These are phyloP conservation scores for Hylia prasina DNA, from an alignment of 2,113 vertebrate genomes.

Conservation along the genomic window DNA sequence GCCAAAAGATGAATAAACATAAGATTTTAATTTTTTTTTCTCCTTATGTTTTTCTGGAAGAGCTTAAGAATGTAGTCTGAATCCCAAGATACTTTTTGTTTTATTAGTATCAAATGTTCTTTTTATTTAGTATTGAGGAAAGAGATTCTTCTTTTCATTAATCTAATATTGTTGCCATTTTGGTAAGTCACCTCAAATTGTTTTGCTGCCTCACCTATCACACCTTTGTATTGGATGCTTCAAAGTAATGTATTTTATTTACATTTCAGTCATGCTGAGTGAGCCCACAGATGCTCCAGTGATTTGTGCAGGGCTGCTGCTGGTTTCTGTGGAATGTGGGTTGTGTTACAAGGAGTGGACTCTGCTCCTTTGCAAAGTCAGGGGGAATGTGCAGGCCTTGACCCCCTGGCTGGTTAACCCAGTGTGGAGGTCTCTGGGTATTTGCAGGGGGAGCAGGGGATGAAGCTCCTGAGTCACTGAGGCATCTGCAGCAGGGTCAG, in stretches of 20 bases:
- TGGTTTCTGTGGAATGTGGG: background rate
- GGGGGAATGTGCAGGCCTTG: background rate
- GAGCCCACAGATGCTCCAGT: background rate
- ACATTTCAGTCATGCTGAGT: background rate
- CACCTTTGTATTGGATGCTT: background rate
- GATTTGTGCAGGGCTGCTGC: background rate
- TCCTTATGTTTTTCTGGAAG: background rate
- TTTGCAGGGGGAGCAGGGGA: background rate
- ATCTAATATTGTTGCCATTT: background rate
- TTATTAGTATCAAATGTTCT: background rate
- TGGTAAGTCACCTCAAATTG: background rate
- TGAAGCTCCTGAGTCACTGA: background rate
- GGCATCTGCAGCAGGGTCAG: background rate
- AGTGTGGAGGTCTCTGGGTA: fast-evolving
- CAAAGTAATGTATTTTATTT: background rate
- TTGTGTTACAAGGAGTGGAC: fast-evolving
- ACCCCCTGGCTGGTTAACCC: background rate
- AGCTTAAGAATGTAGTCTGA: background rate
- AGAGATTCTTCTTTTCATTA: background rate
- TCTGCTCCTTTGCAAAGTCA: background rate
- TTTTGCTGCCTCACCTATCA: background rate
- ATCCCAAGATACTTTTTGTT: background rate
- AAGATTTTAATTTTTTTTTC: background rate
- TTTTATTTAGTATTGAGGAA: background rate
- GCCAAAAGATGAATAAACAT: constrained; percentile 48